These are phyloP conservation scores for Protonibea diacanthus DNA, from an alignment of 2,797 vertebrate genomes.

Conservation along the genomic window DNA sequence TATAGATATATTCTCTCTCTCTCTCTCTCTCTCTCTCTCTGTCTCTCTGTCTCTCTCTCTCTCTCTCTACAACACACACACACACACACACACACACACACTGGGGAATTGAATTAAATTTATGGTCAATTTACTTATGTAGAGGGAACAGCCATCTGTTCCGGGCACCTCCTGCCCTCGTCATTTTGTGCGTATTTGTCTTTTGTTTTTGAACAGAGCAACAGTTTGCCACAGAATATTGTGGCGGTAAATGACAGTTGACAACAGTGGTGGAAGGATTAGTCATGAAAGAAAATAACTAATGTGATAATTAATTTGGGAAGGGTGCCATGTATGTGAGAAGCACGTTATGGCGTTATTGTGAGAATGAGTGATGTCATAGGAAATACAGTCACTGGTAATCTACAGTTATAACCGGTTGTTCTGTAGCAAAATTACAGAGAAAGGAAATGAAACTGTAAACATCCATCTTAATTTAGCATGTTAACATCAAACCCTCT, in stretches of 20 bases:
- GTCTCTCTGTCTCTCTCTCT: not conserved
- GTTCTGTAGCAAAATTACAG: not conserved
- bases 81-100: constrained; percentile 7
- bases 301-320: constrained; percentile 49
- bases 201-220: constrained; percentile 46
- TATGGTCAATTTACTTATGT: constrained; percentile 77
- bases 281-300: constrained; percentile 15
- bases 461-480: too few species aligned
- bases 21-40: not conserved
- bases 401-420: not conserved
- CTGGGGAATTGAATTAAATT: constrained; percentile 67
- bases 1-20: not conserved
- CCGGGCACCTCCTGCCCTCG: constrained; percentile 35
- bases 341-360: constrained; percentile 11
- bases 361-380: constrained; percentile 11
- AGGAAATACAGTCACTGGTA: not conserved
- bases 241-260: constrained; percentile 24
- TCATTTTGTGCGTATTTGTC: constrained; percentile 26
- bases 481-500: too few species aligned
- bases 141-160: constrained; percentile 70
- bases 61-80: constrained; percentile 1
- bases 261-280: constrained; percentile 32
- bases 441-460: not conserved
- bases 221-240: constrained; percentile 43
- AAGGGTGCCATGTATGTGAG: constrained; percentile 6